Base-by-base conservation (phyloP, 2,113 vertebrate species). In the Micronycteris hirsuta region DNA sequence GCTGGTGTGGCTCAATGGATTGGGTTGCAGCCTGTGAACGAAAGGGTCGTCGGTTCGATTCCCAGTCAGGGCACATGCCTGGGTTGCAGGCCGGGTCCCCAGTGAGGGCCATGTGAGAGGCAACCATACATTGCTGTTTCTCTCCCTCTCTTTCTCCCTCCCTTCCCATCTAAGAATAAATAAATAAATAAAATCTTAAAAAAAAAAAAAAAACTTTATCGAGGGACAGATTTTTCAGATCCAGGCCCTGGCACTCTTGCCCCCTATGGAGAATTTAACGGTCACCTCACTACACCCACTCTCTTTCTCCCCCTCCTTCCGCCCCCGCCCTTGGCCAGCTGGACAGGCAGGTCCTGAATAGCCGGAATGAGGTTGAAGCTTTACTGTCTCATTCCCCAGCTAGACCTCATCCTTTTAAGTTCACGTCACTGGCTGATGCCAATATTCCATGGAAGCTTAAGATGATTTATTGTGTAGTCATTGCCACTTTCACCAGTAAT, bases 331-430 rank as follows among this genome's bases (percentile, higher is more conserved):
- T 20, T 11, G 20, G 36, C 86, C 65, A 47, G 84, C 78, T 84
- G 22, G 84, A 89, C 89, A 87, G 63, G 74, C 73, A 89, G 49
- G 68, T 74, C 96, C 56, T 65, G 74, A 83, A 77, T 38, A 86
- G 43, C 61, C 22, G 77, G 88, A 22, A 89, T 43, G 4, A 45
- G 14, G 49, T 65, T 84, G 86, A 19, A 31, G 43, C 43, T 83
- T 95, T 94, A 86, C 71, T 89, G 61, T 81, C 36, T 28, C 49
- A 68, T 67, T 77, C 61, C n/a, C 77, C n/a, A 93, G 47, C 77
- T 63, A 91, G n/a, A 36, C 33, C 15, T 43, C 41, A 65, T 82
- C 95, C 74, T 97, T 95, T 95, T 63, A 92, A 95, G 70, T 93
- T 95, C 63, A 68, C 43, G 16, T 88, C 36, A 82, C 38, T 94